Evolutionary conservation across 2,888 invertebrate species (phyloP).

Genomic region (Philereme vetulata): DNA sequence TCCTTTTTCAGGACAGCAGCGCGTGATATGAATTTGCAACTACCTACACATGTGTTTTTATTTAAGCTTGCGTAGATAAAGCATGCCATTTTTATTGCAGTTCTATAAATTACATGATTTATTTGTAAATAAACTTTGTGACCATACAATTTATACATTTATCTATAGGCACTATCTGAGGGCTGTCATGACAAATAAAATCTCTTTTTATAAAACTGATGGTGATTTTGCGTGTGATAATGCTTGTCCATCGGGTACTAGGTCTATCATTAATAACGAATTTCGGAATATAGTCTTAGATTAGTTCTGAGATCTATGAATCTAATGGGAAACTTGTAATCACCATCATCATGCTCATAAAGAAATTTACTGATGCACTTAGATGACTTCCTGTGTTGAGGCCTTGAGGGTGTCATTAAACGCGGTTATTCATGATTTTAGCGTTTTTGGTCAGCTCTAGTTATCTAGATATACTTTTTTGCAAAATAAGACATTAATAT

Average conservation of each 20-base stretch:
- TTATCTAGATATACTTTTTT: too few species aligned
- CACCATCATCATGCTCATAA: too few species aligned
- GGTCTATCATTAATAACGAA: conserved; percentile 1
- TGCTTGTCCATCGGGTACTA: neutral
- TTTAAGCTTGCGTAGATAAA: conserved; percentile 27
- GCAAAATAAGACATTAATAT: too few species aligned
- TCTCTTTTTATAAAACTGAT: conserved; percentile 13
- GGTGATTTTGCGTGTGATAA: conserved; percentile 10
- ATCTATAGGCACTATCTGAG: conserved; percentile 8
- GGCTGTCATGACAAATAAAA: conserved; percentile 9
- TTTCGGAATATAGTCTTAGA: neutral
- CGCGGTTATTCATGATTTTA: too few species aligned
- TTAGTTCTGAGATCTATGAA: too few species aligned
- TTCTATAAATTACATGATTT: neutral
- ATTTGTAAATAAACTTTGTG: neutral
- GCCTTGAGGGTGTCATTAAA: too few species aligned
- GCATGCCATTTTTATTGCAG: conserved; percentile 37
- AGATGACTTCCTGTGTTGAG: too few species aligned
- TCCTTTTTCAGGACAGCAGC: conserved; percentile 21
- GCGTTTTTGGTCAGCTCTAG: too few species aligned
- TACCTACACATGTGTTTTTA: conserved; percentile 14
- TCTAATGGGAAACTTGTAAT: too few species aligned
- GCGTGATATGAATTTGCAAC: conserved; percentile 15
- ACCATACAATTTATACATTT: neutral
- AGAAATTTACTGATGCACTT: too few species aligned